Conservation (phyloP, 2,797 vertebrate species). For the Sebastes cheni region DNA sequence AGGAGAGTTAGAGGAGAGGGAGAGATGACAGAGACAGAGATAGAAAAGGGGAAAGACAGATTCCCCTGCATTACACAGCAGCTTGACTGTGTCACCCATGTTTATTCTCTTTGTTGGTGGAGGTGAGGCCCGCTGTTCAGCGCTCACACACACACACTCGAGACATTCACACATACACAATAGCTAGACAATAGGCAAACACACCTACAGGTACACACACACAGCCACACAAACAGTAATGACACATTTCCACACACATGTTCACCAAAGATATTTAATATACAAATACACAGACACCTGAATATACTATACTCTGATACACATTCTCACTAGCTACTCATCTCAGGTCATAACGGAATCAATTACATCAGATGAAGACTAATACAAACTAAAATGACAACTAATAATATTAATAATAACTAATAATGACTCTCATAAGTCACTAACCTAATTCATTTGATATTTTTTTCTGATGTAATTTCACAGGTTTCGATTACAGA, state of each 20-base stretch:
- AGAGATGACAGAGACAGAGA: constrained; percentile 67
- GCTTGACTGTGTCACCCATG: constrained; percentile 76
- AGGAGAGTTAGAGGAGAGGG: constrained; percentile 59
- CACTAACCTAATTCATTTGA: background rate
- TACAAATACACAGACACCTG: background rate
- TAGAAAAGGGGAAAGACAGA: constrained; percentile 47
- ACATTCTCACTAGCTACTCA: background rate
- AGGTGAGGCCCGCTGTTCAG: constrained; percentile 53
- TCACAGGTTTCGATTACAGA: background rate
- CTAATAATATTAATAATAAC: background rate
- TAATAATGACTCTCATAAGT: no score
- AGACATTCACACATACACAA: background rate
- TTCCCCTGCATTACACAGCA: constrained; percentile 72
- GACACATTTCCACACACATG: background rate
- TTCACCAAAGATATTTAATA: constrained; percentile 5
- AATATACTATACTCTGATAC: background rate
- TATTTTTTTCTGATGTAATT: background rate
- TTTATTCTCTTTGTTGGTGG: constrained; percentile 75
- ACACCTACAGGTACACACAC: background rate
- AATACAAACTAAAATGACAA: background rate
- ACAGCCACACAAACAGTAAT: background rate
- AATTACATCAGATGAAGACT: background rate
- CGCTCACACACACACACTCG: constrained; percentile 16
- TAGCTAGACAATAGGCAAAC: constrained; percentile 5
- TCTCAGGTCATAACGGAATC: background rate